These are phyloP conservation scores for Diadema setosum DNA, from an alignment of 35 echinoderm and acorn worm species.

Conservation along the genomic window DNA sequence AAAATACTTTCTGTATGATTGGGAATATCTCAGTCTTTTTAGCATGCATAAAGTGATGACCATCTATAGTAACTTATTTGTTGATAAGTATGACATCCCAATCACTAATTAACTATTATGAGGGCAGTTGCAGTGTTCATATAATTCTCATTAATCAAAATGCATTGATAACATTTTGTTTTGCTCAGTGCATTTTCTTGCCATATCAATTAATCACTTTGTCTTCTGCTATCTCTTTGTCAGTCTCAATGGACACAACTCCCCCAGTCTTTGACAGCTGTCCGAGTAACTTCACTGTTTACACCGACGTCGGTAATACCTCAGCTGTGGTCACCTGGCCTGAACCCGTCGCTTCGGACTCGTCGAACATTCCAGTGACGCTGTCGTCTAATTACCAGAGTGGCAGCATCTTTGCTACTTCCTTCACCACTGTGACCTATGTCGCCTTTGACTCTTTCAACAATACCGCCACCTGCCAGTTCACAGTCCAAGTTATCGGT, in stretches of 20 bases:
- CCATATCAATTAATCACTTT: too few relatives aligned
- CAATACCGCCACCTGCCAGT: neutral
- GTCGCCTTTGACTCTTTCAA: neutral
- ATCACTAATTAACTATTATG: too few relatives aligned
- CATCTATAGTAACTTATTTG: too few relatives aligned
- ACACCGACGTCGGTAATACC: neutral
- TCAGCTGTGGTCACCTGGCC: neutral
- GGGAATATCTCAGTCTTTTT: too few relatives aligned
- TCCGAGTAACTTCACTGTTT: neutral
- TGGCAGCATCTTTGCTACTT: neutral
- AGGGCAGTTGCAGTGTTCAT: too few relatives aligned
- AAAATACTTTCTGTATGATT: too few relatives aligned
- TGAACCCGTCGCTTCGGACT: neutral
- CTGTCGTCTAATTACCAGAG: neutral
- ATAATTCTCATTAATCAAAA: too few relatives aligned
- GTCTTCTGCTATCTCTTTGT: too few relatives aligned
- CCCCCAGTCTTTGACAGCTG: slow-evolving; percentile 13
- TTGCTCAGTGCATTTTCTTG: too few relatives aligned
- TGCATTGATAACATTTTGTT: too few relatives aligned
- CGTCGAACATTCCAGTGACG: neutral
- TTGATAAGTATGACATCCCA: too few relatives aligned
- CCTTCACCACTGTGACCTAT: neutral
- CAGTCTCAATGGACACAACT: neutral
- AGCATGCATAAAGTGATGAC: too few relatives aligned
- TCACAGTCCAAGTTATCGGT: neutral